These are phyloP conservation scores for Parnassius orleans DNA, from an alignment of 2,888 invertebrate species.

Conservation along the genomic window DNA sequence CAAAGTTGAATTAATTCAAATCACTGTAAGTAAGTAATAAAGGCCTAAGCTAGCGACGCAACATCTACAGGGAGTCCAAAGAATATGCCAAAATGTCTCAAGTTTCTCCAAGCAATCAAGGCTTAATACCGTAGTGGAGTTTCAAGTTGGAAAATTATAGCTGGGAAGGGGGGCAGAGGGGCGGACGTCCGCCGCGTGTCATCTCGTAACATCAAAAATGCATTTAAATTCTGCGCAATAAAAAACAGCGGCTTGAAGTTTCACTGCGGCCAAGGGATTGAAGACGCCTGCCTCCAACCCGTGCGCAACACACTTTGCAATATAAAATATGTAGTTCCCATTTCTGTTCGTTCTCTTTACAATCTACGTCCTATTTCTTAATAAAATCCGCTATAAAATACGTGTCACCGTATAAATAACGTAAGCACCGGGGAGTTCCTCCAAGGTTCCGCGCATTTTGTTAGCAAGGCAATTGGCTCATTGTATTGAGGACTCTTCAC, in stretches of 20 bases:
- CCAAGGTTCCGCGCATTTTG: conserved; percentile 39
- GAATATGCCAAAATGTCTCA: conserved; percentile 80
- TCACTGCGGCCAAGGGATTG: conserved; percentile 71
- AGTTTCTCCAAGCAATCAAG: conserved; percentile 81
- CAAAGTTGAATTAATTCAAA: conserved; percentile 71
- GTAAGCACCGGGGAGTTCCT: conserved; percentile 35
- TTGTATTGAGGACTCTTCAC: conserved; percentile 48
- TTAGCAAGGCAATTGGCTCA: conserved; percentile 57
- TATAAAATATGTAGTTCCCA: conserved; percentile 59
- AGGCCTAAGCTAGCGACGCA: conserved; percentile 70
- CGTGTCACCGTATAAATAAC: conserved; percentile 34
- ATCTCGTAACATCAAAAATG: conserved; percentile 82
- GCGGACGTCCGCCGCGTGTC: conserved; percentile 79
- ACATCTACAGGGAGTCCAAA: conserved; percentile 76
- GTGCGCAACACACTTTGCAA: conserved; percentile 53
- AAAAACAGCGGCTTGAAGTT: conserved; percentile 79
- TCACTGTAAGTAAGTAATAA: conserved; percentile 72
- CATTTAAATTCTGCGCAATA: conserved; percentile 81
- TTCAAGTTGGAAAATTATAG: conserved; percentile 81
- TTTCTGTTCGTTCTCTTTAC: conserved; percentile 34
- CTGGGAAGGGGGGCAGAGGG: conserved; percentile 58
- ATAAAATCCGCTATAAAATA: conserved; percentile 29
- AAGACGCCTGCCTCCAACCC: conserved; percentile 56
- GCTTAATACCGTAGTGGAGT: conserved; percentile 81
- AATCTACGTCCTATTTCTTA: conserved; percentile 33